A percentile compares a stretch with the other conserved stretches of the same genome.
Conservation (phyloP, 2,888 invertebrate species). For the Molorchus minor region DNA sequence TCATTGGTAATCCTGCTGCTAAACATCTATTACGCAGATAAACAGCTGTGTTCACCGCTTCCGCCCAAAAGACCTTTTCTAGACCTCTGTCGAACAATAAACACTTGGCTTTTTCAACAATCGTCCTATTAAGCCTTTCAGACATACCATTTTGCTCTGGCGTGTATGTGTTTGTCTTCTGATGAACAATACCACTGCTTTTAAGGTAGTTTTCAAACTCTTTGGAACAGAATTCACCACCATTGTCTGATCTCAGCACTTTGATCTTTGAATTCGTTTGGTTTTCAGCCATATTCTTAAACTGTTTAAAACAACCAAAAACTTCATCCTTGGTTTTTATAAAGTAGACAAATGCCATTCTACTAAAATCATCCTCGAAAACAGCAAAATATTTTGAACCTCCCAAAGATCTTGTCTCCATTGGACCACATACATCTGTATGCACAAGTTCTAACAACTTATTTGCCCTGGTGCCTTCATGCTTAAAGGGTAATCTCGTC, state of each 20-base stretch:
- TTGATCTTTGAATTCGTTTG: slow-evolving; percentile 47
- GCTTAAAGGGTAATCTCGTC: neutral
- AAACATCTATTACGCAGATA: slow-evolving; percentile 31
- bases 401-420: neutral
- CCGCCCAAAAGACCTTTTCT: slow-evolving; percentile 39
- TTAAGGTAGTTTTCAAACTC: slow-evolving; percentile 40
- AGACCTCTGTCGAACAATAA: slow-evolving; percentile 35
- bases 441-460: neutral
- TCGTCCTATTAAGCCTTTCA: slow-evolving; percentile 42
- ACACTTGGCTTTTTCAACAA: slow-evolving; percentile 44
- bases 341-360: slow-evolving; percentile 2
- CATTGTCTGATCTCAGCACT: slow-evolving; percentile 45
- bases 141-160: slow-evolving; percentile 51
- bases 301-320: neutral
- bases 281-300: slow-evolving; percentile 44
- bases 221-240: slow-evolving; percentile 30
- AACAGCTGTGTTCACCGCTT: slow-evolving; percentile 38
- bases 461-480: neutral
- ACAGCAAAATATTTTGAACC: neutral
- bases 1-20: slow-evolving; percentile 20
- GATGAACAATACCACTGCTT: slow-evolving; percentile 49
- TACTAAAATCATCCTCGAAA: neutral
- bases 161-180: slow-evolving; percentile 34
- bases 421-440: neutral
- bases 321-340: neutral